Conservation (phyloP, 2,113 vertebrate species). For the Coreoperca whiteheadi region DNA sequence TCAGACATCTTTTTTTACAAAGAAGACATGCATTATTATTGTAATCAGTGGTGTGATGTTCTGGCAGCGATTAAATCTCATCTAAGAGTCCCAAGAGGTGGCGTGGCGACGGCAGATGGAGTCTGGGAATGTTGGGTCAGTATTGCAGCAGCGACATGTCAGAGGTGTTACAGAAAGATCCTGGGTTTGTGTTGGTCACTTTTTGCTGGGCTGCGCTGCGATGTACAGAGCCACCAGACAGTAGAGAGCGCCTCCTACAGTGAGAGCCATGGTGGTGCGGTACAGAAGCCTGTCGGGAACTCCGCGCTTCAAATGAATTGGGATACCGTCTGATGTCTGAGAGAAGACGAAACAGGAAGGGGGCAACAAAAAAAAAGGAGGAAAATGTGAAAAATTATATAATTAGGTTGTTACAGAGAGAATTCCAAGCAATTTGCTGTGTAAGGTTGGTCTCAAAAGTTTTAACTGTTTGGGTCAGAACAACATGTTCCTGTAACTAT, state of each 20-base stretch:
- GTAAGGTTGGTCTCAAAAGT: not conserved
- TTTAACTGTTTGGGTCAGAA: not conserved
- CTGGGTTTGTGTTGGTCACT: conserved; percentile 46
- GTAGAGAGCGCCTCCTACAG: conserved; percentile 92
- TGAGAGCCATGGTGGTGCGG: conserved; percentile 97
- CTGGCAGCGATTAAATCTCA: conserved; percentile 26
- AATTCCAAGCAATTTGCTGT: not conserved
- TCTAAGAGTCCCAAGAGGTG: conserved; percentile 58
- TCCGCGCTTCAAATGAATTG: conserved; percentile 92
- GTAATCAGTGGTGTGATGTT: conserved; percentile 20
- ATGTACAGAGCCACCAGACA: conserved; percentile 94
- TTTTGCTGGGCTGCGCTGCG: conserved; percentile 86
- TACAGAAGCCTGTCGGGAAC: conserved; percentile 92
- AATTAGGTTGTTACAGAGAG: not conserved
- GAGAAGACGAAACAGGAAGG: not conserved
- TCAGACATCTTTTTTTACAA: conserved; percentile 61
- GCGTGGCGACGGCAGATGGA: conserved; percentile 14
- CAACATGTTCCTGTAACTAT: not conserved
- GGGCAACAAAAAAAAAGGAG: not conserved
- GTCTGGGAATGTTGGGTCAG: conserved; percentile 20
- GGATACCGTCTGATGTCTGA: conserved; percentile 89
- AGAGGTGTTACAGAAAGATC: conserved; percentile 14
- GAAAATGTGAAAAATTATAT: not conserved
- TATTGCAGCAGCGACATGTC: conserved; percentile 16
- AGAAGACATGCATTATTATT: conserved; percentile 43